Base-by-base conservation (phyloP, 2,888 invertebrate species). In the Ceraclea dissimilis region DNA sequence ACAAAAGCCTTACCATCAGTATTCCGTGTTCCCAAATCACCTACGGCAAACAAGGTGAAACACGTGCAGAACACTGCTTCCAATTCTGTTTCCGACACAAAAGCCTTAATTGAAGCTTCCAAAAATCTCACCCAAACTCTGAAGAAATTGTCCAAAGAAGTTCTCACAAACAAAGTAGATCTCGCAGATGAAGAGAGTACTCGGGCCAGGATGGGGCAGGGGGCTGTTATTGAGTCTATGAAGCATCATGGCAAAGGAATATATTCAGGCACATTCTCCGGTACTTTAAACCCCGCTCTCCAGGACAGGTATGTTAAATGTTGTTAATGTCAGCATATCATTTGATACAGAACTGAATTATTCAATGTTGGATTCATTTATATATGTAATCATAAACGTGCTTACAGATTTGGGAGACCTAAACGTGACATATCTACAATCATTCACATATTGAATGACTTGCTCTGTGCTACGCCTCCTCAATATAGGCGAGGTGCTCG, bases 251-350 rank as follows among this genome's bases (percentile, higher is more conserved):
- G 94, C 63, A 91, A 92, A 71, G 95, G 94, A 65, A 92, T 95
- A 62, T 96, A 94, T 75, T 95, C 94, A 13, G 96, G 96, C 62
- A 95, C 95, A 60, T 96, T 96, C 73, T 94, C 93, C 68, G 95
- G 95, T 53, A 95, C 94, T 17, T 72, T 95, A 53, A 95, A 94
- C 72, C 95, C 94, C 52, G 91, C 93, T 47, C 79, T 94, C 50
- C 95, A 95, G 74, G 95, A 95, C 73, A 85, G 85, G 69, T 78
- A 63, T 68, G 62, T 17, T n/a, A n/a, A n/a, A 49, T 43, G 2
- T n/a, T n/a, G n/a, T n/a, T n/a, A n/a, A n/a, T n/a, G n/a, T n/a
- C n/a, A 51, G 18, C 39, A 4, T n/a, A 10, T 49, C 2, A n/a
- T 26, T 22, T n/a, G 17, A 20, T 49, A 16, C n/a, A n/a, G n/a